These are phyloP conservation scores for Actenoides lindsayi DNA, from an alignment of 2,113 vertebrate genomes.

Conservation along the genomic window DNA sequence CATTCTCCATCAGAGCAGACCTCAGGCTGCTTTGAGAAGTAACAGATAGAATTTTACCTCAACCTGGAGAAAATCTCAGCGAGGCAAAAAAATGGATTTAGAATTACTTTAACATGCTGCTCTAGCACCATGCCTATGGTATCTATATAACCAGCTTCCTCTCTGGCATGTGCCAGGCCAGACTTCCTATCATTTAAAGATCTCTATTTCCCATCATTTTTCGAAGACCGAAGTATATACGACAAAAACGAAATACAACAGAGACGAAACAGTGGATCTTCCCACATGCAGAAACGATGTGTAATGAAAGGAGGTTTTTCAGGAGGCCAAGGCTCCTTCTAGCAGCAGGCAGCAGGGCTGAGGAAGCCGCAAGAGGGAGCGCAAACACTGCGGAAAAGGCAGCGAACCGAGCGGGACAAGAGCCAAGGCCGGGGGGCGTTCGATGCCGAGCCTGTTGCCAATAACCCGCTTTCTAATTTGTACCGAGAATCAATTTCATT, in stretches of 20 bases:
- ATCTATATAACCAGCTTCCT: not conserved
- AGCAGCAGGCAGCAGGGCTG: too few relatives aligned
- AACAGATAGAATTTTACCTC: not conserved
- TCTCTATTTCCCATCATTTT: not conserved
- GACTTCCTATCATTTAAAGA: not conserved
- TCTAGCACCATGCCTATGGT: not conserved
- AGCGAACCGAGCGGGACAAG: rapidly evolving
- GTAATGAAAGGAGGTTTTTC: not conserved
- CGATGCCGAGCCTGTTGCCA: not conserved
- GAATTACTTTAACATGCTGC: not conserved
- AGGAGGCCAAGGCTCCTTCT: not conserved
- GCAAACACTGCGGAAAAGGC: not conserved
- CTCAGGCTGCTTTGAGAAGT: not conserved
- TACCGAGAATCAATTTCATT: not conserved
- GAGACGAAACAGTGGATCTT: not conserved
- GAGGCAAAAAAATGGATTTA: not conserved
- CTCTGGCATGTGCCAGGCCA: not conserved
- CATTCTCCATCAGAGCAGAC: not conserved
- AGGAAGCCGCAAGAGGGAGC: constrained; percentile 51
- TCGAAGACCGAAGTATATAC: not conserved
- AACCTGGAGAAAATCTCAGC: not conserved
- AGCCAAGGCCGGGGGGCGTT: not conserved
- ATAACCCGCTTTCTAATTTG: not conserved
- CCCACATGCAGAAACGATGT: not conserved
- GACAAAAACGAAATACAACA: not conserved